These are phyloP conservation scores for Drosophila cardini DNA, from an alignment of 1,140 invertebrate genomes.

Conservation along the genomic window DNA sequence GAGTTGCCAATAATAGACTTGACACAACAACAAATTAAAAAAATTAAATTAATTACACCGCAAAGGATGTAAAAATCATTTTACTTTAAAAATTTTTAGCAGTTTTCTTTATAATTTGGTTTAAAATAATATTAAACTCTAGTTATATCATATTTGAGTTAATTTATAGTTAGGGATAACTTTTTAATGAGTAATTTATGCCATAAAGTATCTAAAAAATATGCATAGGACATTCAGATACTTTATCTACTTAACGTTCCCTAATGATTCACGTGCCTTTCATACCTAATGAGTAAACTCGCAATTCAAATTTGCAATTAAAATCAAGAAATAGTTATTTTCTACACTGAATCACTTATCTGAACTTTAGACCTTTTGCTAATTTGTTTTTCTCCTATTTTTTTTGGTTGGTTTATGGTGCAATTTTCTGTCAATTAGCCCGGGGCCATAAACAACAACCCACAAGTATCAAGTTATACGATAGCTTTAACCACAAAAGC, in stretches of 20 bases:
- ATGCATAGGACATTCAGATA: neutral
- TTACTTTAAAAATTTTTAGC: too few species aligned
- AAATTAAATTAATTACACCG: slow-evolving; percentile 25
- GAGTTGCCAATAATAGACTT: slow-evolving; percentile 36
- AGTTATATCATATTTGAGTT: too few species aligned
- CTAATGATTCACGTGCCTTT: slow-evolving; percentile 3
- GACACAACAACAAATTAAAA: slow-evolving; percentile 21
- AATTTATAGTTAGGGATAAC: too few species aligned
- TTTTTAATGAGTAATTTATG: slow-evolving; percentile 8
- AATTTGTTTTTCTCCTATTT: too few species aligned
- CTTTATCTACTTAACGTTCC: slow-evolving; percentile 3
- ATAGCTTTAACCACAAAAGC: neutral
- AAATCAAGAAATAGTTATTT: neutral
- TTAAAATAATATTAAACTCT: too few species aligned
- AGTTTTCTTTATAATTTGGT: too few species aligned
- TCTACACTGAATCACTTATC: neutral
- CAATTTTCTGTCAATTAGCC: neutral
- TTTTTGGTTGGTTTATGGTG: neutral
- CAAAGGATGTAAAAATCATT: slow-evolving; percentile 7
- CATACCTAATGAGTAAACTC: slow-evolving; percentile 7
- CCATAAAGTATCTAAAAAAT: neutral
- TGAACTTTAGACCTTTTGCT: neutral
- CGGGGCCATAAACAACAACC: slow-evolving; percentile 22
- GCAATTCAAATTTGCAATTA: slow-evolving; percentile 1
- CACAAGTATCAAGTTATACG: slow-evolving; percentile 18